Conservation (phyloP, 2,888 invertebrate genomes). For the Trachelus stipa region DNA sequence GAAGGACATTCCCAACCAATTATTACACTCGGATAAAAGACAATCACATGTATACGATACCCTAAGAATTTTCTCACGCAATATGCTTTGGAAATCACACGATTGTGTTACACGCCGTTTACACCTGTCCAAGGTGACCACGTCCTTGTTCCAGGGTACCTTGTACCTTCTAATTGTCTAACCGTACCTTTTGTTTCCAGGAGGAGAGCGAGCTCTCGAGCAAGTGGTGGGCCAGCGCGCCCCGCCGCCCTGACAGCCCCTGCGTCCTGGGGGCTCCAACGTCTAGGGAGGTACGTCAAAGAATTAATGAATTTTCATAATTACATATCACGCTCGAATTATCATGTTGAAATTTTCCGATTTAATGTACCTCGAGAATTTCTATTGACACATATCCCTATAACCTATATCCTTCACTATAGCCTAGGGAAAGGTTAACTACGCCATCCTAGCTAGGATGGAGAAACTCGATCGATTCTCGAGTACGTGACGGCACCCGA, state of each 20-base stretch:
- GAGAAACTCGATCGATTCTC: conserved; percentile 51
- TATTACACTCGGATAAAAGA: neutral
- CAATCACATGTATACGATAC: neutral
- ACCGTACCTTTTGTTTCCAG: conserved; percentile 69
- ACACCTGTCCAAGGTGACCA: neutral
- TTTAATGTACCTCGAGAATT: neutral
- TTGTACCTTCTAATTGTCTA: neutral
- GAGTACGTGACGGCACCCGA: conserved; percentile 57
- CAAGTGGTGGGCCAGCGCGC: conserved; percentile 77
- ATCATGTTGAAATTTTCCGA: neutral
- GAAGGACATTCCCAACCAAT: neutral
- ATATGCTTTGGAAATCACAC: neutral
- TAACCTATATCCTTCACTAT: neutral
- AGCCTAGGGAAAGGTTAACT: conserved; percentile 7
- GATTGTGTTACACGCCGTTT: neutral
- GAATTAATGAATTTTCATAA: neutral
- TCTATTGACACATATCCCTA: neutral
- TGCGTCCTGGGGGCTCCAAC: conserved; percentile 65
- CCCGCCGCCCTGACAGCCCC: conserved; percentile 72
- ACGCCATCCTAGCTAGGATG: conserved; percentile 40
- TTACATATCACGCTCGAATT: neutral
- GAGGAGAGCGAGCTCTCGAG: conserved; percentile 78
- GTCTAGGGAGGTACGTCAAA: conserved; percentile 59
- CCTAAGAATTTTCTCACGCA: neutral
- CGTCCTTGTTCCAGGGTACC: neutral